Conservation (phyloP, 2,797 vertebrate species). For the Aythya fuligula region DNA sequence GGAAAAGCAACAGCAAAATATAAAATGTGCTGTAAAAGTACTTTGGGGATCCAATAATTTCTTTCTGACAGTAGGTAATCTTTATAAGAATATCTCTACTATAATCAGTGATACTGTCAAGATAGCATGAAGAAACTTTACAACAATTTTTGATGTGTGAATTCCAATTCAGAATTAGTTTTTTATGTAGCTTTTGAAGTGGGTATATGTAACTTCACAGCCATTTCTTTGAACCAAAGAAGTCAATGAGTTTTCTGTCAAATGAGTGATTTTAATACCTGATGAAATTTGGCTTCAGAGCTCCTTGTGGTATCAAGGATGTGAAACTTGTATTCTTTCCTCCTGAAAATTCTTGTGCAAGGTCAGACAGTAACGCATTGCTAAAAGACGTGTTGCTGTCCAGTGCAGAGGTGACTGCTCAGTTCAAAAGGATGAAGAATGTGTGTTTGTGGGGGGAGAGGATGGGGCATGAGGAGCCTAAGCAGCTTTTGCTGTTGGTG, state of each 20-base stretch:
- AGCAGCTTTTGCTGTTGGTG: background rate
- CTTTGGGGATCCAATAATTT: background rate
- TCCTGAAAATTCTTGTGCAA: background rate
- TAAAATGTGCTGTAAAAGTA: background rate
- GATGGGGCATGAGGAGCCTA: background rate
- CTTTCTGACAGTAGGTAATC: background rate
- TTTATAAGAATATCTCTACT: constrained; percentile 16
- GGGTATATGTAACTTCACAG: background rate
- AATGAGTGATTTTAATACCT: background rate
- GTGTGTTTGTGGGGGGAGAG: background rate
- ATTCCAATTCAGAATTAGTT: background rate
- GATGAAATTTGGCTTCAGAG: background rate
- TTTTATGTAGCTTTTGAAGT: background rate
- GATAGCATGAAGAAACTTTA: background rate
- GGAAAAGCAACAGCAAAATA: background rate
- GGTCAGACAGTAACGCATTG: background rate
- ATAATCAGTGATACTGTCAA: background rate
- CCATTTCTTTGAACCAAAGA: background rate
- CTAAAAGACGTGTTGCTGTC: background rate
- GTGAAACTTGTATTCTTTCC: background rate
- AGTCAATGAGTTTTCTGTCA: background rate
- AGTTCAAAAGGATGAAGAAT: background rate
- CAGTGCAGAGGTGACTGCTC: background rate
- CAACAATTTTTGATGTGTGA: background rate
- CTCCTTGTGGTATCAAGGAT: background rate